phyloP scores from a whole-genome alignment of 2,113 vertebrate species.

The Spermophilus dauricus region DNA sequence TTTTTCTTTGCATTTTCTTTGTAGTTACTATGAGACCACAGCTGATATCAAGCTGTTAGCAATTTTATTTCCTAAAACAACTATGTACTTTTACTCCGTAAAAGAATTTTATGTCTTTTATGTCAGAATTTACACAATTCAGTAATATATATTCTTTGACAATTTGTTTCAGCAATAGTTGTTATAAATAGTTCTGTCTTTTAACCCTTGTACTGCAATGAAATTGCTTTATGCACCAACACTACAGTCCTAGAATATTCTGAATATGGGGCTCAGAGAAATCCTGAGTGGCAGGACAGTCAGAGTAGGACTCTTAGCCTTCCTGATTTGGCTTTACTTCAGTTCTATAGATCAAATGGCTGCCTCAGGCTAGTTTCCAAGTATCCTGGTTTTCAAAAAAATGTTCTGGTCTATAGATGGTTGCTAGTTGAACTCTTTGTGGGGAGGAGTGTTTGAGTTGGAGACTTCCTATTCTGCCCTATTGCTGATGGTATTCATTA shows the following conservation, averaged over 20 bases:
- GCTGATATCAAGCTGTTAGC: neutral
- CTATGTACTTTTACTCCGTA: neutral
- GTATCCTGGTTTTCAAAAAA: neutral
- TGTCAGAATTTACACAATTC: neutral
- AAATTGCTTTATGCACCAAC: neutral
- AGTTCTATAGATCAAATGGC: neutral
- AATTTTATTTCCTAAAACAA: neutral
- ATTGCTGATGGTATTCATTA: neutral
- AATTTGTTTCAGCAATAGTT: neutral
- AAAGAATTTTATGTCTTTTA: too few species aligned
- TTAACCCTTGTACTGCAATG: neutral
- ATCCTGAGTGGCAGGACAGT: neutral
- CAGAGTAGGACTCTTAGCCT: neutral
- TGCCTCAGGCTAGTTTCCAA: neutral
- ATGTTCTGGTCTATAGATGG: neutral
- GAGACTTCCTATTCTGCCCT: neutral
- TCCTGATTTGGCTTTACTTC: neutral
- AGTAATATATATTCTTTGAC: neutral
- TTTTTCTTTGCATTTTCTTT: too few species aligned
- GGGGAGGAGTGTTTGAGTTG: neutral
- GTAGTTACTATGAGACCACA: neutral
- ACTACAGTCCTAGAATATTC: neutral
- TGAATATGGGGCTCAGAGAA: neutral
- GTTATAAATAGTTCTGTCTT: neutral
- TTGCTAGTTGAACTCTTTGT: neutral